Evolutionary conservation across 2,888 invertebrate species (phyloP).

Genomic region (Hymenopus coronatus): DNA sequence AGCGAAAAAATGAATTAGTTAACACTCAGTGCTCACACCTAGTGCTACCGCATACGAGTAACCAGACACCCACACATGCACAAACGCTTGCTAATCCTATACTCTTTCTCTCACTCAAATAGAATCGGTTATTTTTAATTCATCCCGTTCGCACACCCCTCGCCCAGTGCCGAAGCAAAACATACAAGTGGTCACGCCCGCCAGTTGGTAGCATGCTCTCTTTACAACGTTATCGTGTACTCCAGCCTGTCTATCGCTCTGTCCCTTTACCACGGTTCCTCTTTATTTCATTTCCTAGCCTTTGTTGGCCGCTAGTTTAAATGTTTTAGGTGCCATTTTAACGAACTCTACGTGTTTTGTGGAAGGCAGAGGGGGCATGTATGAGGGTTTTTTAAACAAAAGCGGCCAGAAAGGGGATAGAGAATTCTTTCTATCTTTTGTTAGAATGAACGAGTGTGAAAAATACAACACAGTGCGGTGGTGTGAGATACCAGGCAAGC

Average conservation of each 20-base stretch:
- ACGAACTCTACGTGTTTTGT: conserved; percentile 8
- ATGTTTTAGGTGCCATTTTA: conserved; percentile 28
- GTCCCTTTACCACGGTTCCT: background rate
- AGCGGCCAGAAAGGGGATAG: background rate
- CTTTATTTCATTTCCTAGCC: conserved; percentile 27
- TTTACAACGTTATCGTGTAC: background rate
- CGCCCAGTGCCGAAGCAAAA: conserved; percentile 12
- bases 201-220: background rate
- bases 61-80: background rate
- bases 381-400: background rate
- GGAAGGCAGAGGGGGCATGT: background rate
- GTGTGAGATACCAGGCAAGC: background rate
- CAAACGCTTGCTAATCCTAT: conserved; percentile 1
- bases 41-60: background rate
- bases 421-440: conserved; percentile 2
- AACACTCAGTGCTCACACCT: conserved; percentile 9
- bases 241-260: background rate
- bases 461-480: conserved; percentile 1
- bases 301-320: conserved; percentile 22
- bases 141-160: background rate
- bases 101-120: conserved; percentile 26
- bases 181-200: conserved; percentile 2
- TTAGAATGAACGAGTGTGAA: conserved; percentile 14
- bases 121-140: conserved; percentile 33
- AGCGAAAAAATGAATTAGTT: conserved; percentile 26